These are phyloP conservation scores for Euclidia mi DNA, from an alignment of 2,888 invertebrate genomes.

Conservation along the genomic window DNA sequence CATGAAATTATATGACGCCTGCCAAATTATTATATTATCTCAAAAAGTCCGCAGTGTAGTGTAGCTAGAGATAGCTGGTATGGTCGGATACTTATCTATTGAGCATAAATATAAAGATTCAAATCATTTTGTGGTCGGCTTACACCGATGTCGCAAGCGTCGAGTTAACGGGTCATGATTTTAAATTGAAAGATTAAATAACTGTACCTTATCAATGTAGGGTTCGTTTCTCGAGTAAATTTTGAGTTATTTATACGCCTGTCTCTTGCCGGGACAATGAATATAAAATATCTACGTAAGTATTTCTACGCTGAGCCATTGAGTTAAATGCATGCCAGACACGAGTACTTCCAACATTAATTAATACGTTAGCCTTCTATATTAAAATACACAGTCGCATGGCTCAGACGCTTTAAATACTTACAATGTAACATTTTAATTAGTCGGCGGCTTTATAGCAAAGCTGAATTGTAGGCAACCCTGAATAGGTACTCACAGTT, in stretches of 20 bases:
- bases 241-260: slow-evolving; percentile 43
- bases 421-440: slow-evolving; percentile 79
- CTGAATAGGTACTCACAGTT: slow-evolving; percentile 31
- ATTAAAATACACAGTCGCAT: slow-evolving; percentile 64
- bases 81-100: slow-evolving; percentile 37
- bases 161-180: slow-evolving; percentile 45
- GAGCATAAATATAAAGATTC: slow-evolving; percentile 38
- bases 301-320: slow-evolving; percentile 46
- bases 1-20: slow-evolving; percentile 72
- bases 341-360: slow-evolving; percentile 60
- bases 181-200: slow-evolving; percentile 58
- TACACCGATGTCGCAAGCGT: slow-evolving; percentile 31
- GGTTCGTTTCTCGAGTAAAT: slow-evolving; percentile 32
- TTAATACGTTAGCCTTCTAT: slow-evolving; percentile 65
- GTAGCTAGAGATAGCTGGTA: slow-evolving; percentile 36
- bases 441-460: slow-evolving; percentile 72
- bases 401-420: slow-evolving; percentile 58
- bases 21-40: slow-evolving; percentile 70
- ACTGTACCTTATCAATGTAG: slow-evolving; percentile 43
- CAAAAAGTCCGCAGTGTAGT: slow-evolving; percentile 43
- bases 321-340: slow-evolving; percentile 53
- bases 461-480: slow-evolving; percentile 52
- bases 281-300: slow-evolving; percentile 33
- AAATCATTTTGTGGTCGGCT: slow-evolving; percentile 35
- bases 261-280: slow-evolving; percentile 28